Conservation (phyloP, 2,797 vertebrate genomes). For the Periparus ater region DNA sequence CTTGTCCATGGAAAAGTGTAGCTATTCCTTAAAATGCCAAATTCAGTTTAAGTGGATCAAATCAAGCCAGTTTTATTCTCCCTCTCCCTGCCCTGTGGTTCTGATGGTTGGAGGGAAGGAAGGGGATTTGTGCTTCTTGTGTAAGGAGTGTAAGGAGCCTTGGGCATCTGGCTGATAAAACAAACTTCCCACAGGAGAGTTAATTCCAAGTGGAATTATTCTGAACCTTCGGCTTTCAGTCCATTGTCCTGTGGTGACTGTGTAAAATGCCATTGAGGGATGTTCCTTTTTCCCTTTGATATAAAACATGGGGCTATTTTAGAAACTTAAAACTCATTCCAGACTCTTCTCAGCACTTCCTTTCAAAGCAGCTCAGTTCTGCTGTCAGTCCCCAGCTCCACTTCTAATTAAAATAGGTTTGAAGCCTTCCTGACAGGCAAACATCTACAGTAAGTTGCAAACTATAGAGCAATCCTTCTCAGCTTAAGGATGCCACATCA, state of each 20-base stretch:
- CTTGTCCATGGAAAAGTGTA: not conserved
- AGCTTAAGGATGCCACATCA: constrained; percentile 14
- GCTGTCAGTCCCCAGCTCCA: constrained; percentile 33
- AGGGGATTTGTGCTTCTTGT: not conserved
- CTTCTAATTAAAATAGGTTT: constrained; percentile 46
- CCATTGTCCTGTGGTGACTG: constrained; percentile 8
- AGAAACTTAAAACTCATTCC: constrained; percentile 45
- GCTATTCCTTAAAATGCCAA: not conserved
- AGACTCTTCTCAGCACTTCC: constrained; percentile 28
- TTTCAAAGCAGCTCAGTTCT: constrained; percentile 34
- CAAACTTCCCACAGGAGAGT: not conserved
- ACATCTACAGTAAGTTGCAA: constrained; percentile 6
- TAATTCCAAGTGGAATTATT: not conserved
- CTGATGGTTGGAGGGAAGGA: not conserved
- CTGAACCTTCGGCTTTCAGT: not conserved
- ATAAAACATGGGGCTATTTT: constrained; percentile 24
- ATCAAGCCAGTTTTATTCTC: not conserved
- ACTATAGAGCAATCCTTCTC: not conserved
- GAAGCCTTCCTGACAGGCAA: constrained; percentile 28
- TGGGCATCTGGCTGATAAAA: not conserved
- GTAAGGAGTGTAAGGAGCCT: not conserved
- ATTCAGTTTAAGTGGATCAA: not conserved
- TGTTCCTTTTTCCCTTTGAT: constrained; percentile 46
- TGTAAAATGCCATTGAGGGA: constrained; percentile 41
- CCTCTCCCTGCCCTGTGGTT: not conserved